phyloP scores from a whole-genome alignment of 2,797 vertebrate genomes.

The Pipistrellus pygmaeus region DNA sequence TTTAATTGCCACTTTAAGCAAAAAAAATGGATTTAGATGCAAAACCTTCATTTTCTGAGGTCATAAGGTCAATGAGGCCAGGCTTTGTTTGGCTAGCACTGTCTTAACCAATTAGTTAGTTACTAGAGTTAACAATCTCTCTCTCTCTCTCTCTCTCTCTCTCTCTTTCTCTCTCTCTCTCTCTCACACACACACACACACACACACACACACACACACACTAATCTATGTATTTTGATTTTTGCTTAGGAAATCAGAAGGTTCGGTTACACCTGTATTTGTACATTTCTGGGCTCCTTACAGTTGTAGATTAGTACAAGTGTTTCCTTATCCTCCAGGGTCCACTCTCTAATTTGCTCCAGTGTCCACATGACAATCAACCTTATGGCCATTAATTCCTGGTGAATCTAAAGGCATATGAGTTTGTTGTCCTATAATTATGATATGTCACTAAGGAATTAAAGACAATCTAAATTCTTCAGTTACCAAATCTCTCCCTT shows the following conservation, averaged over 20 bases:
- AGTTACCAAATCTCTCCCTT: background rate
- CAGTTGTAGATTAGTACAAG: background rate
- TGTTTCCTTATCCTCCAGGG: too few species aligned
- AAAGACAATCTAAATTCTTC: background rate
- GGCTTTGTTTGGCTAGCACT: background rate
- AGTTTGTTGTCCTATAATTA: background rate
- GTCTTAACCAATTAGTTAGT: background rate
- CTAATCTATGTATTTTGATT: background rate
- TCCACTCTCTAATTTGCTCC: background rate
- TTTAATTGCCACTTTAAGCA: background rate
- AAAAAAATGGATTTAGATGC: background rate
- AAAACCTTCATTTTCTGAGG: background rate
- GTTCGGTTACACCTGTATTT: background rate
- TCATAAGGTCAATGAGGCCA: background rate
- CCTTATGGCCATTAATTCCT: background rate
- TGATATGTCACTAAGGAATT: background rate
- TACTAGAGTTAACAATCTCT: background rate
- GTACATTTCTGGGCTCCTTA: background rate
- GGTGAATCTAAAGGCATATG: background rate
- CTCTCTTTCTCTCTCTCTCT: too few species aligned
- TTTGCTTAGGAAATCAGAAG: conserved; percentile 25
- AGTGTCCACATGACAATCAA: background rate
- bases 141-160: too few species aligned
- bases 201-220: background rate
- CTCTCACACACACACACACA: background rate